Evolutionary conservation across 2,888 invertebrate species (phyloP).

Genomic region (Erannis defoliaria): DNA sequence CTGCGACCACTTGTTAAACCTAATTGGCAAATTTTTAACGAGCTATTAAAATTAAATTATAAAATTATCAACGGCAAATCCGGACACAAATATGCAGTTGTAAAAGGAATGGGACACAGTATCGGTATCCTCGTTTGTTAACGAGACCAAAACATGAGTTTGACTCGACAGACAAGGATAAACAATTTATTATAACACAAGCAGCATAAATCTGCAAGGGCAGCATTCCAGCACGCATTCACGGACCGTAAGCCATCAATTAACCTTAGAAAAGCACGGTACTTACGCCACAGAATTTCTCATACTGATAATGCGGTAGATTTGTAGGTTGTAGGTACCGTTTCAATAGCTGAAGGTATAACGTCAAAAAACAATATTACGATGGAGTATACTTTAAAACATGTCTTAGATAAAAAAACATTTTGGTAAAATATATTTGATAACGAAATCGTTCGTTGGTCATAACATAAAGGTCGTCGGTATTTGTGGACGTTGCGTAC

Average conservation of each 20-base stretch:
- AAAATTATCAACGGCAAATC: slow-evolving; percentile 24
- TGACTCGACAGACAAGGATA: slow-evolving; percentile 53
- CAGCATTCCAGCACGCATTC: slow-evolving; percentile 79
- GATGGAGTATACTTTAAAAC: slow-evolving; percentile 22
- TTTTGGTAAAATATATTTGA: slow-evolving; percentile 39
- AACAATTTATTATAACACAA: slow-evolving; percentile 63
- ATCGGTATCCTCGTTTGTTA: slow-evolving; percentile 13
- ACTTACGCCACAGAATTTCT: slow-evolving; percentile 56
- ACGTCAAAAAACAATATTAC: slow-evolving; percentile 37
- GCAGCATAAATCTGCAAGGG: slow-evolving; percentile 72
- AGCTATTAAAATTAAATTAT: slow-evolving; percentile 37
- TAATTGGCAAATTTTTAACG: slow-evolving; percentile 45
- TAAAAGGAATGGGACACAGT: slow-evolving; percentile 7
- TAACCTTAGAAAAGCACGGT: slow-evolving; percentile 62
- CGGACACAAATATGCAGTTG: slow-evolving; percentile 9
- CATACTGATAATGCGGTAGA: slow-evolving; percentile 53
- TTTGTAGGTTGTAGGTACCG: slow-evolving; percentile 29
- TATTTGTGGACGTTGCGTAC: slow-evolving; percentile 36
- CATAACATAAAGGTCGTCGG: slow-evolving; percentile 27
- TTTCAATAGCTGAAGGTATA: slow-evolving; percentile 12
- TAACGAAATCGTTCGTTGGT: slow-evolving; percentile 13
- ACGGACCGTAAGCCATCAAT: slow-evolving; percentile 70
- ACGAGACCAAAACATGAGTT: slow-evolving; percentile 22
- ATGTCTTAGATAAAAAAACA: not conserved
- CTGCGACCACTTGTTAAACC: slow-evolving; percentile 45